Conservation (phyloP, 2,888 invertebrate genomes). For the Pandemis cinnamomeana region DNA sequence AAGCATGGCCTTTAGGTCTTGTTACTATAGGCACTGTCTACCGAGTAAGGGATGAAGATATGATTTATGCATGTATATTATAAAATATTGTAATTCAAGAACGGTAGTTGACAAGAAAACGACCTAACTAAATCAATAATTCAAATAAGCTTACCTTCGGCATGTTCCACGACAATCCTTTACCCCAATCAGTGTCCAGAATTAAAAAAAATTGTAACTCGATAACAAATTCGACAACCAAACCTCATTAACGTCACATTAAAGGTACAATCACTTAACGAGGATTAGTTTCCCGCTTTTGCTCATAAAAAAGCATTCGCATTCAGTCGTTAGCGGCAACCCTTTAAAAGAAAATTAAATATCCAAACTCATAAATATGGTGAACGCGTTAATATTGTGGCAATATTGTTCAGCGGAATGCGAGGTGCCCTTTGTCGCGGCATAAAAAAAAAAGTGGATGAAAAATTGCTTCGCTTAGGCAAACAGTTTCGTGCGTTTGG, state of each 20-base stretch:
- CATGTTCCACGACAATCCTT: slow-evolving; percentile 6
- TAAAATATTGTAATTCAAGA: background rate
- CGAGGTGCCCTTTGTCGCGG: slow-evolving; percentile 42
- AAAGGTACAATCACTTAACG: slow-evolving; percentile 71
- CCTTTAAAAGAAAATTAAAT: slow-evolving; percentile 58
- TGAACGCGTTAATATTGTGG: slow-evolving; percentile 48
- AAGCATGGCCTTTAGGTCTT: too few relatives aligned
- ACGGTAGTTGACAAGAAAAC: background rate
- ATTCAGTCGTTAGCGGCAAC: slow-evolving; percentile 38
- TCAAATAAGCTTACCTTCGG: slow-evolving; percentile 14
- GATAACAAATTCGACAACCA: slow-evolving; percentile 41
- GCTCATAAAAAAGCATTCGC: slow-evolving; percentile 36
- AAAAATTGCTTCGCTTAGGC: slow-evolving; percentile 55
- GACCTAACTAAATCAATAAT: slow-evolving; percentile 5
- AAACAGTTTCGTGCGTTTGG: background rate
- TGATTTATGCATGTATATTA: too few relatives aligned
- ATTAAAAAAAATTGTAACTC: slow-evolving; percentile 21
- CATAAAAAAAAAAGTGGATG: slow-evolving; percentile 52
- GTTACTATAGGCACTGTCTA: too few relatives aligned
- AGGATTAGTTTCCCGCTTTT: slow-evolving; percentile 57
- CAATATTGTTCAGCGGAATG: slow-evolving; percentile 51
- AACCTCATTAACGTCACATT: slow-evolving; percentile 68
- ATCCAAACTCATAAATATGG: slow-evolving; percentile 62
- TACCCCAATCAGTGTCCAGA: background rate
- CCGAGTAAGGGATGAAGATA: too few relatives aligned